phyloP scores from a whole-genome alignment of 2,797 vertebrate species.

The Epinephelus malabaricus region DNA sequence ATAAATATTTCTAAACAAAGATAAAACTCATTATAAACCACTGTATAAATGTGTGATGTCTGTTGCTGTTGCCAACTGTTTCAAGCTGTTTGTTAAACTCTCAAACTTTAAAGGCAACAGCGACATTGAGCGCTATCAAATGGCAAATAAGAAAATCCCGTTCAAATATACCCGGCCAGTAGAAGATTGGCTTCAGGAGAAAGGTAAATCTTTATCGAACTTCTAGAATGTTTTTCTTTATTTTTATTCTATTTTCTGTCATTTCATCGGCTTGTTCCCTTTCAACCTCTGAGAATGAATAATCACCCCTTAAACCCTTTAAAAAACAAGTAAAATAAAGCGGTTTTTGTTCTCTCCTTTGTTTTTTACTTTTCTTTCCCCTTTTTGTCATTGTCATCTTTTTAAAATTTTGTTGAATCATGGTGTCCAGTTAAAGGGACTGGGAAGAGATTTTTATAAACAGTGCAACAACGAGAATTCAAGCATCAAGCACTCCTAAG shows the following conservation, averaged over 20 bases:
- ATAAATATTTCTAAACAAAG: slow-evolving; percentile 84
- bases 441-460: slow-evolving; percentile 57
- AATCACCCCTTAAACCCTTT: slow-evolving; percentile 79
- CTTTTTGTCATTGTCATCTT: slow-evolving; percentile 87
- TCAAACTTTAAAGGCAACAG: slow-evolving; percentile 99
- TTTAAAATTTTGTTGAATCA: slow-evolving; percentile 90
- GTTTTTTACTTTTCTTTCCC: slow-evolving; percentile 43
- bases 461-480: slow-evolving; percentile 37
- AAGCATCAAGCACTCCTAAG: slow-evolving; percentile 37
- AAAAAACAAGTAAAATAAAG: slow-evolving; percentile 71
- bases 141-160: slow-evolving; percentile 99
- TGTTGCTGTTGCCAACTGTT: slow-evolving; percentile 94
- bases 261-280: slow-evolving; percentile 84
- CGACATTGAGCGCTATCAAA: slow-evolving; percentile 99
- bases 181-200: slow-evolving; percentile 99
- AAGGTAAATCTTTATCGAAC: slow-evolving; percentile 96
- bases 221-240: slow-evolving; percentile 87
- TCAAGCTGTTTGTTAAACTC: slow-evolving; percentile 95
- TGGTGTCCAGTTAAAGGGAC: slow-evolving; percentile 97
- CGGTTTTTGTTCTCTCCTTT: slow-evolving; percentile 39
- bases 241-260: slow-evolving; percentile 80
- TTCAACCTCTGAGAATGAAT: slow-evolving; percentile 80
- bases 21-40: slow-evolving; percentile 86
- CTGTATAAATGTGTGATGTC: slow-evolving; percentile 86
- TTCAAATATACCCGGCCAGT: slow-evolving; percentile 99